These are phyloP conservation scores for Catocala nupta DNA, from an alignment of 2,888 invertebrate genomes.

Conservation along the genomic window DNA sequence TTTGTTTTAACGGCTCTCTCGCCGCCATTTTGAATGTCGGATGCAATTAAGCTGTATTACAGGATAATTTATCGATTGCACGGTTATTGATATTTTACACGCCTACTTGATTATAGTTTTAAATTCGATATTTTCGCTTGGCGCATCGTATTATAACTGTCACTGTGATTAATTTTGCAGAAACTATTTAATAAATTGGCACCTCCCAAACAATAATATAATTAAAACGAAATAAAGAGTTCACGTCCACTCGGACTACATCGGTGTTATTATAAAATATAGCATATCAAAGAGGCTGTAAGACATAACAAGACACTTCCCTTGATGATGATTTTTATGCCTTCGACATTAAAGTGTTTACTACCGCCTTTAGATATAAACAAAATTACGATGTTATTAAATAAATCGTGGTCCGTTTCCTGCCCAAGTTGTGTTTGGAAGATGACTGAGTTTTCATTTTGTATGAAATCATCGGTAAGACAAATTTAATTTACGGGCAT, in stretches of 20 bases:
- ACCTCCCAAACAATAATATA: too few relatives aligned
- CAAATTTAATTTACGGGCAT: too few relatives aligned
- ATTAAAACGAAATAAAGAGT: too few relatives aligned
- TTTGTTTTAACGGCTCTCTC: slow-evolving; percentile 60
- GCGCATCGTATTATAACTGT: too few relatives aligned
- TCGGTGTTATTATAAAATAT: slow-evolving; percentile 8
- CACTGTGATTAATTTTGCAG: too few relatives aligned
- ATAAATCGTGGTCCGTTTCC: slow-evolving; percentile 57
- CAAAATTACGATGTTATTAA: slow-evolving; percentile 58
- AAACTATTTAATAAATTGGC: too few relatives aligned
- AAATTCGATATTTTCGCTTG: not conserved
- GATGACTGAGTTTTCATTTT: slow-evolving; percentile 15
- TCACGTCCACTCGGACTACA: too few relatives aligned
- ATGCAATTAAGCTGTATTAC: slow-evolving; percentile 61
- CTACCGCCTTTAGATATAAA: slow-evolving; percentile 46
- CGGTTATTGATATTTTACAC: slow-evolving; percentile 36
- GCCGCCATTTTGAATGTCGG: slow-evolving; percentile 50
- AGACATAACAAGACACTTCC: slow-evolving; percentile 21
- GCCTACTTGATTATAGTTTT: slow-evolving; percentile 29
- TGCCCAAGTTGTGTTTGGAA: slow-evolving; percentile 42
- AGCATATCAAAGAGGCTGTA: slow-evolving; percentile 22
- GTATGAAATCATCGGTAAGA: not conserved
- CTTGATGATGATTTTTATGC: slow-evolving; percentile 35
- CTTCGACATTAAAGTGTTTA: slow-evolving; percentile 43
- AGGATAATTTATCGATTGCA: slow-evolving; percentile 49